These are phyloP conservation scores for Antitype chi DNA, from an alignment of 2,888 invertebrate species.

Conservation along the genomic window DNA sequence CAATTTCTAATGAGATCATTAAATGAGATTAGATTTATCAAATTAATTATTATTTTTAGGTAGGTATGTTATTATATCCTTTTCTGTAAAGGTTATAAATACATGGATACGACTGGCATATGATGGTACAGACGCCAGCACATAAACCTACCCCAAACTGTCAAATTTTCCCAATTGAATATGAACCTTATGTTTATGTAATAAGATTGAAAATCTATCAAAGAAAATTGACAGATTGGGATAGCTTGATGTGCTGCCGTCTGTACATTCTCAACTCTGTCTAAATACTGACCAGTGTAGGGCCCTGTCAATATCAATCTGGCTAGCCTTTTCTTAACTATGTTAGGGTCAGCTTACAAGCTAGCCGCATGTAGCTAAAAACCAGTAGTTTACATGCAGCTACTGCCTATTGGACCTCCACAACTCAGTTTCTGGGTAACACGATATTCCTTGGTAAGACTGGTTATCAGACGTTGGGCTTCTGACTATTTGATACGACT, in stretches of 20 bases:
- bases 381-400: not conserved
- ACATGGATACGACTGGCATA: conserved; percentile 31
- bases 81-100: conserved; percentile 1
- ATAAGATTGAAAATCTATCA: too few relatives aligned
- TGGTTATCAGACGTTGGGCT: not conserved
- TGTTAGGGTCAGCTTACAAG: not conserved
- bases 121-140: too few relatives aligned
- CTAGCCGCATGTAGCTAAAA: not conserved
- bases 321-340: not conserved
- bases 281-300: too few relatives aligned
- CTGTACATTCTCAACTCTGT: too few relatives aligned
- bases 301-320: not conserved
- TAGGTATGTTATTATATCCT: not conserved
- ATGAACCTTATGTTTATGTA: too few relatives aligned
- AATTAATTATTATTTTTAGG: conserved; percentile 19
- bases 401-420: not conserved
- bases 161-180: too few relatives aligned
- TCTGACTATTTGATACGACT: not conserved
- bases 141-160: too few relatives aligned
- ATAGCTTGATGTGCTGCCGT: too few relatives aligned
- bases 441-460: not conserved
- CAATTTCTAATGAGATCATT: conserved; percentile 40
- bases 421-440: not conserved
- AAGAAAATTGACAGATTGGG: too few relatives aligned
- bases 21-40: conserved; percentile 22